Evolutionary conservation across 2,113 vertebrate species (phyloP).

Genomic region (Bungarus multicinctus): DNA sequence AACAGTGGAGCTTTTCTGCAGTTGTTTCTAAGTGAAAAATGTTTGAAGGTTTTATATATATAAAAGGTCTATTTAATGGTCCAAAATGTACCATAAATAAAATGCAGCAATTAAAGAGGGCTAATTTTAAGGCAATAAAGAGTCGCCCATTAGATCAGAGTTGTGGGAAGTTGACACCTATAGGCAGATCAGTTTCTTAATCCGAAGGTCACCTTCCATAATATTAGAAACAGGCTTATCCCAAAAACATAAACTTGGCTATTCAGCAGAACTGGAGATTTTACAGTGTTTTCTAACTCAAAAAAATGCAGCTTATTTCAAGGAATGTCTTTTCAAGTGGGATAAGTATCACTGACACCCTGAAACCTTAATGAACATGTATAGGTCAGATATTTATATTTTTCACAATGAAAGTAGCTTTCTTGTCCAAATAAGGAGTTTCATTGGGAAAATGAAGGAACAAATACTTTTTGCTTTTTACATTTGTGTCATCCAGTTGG

Average conservation of each 20-base stretch:
- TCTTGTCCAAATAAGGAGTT: background rate
- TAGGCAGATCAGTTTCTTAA: constrained; percentile 16
- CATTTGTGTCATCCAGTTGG: constrained; percentile 24
- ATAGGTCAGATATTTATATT: background rate
- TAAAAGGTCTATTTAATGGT: background rate
- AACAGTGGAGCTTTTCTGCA: background rate
- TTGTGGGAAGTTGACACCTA: background rate
- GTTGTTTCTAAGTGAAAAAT: background rate
- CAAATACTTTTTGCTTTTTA: background rate
- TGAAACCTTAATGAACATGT: background rate
- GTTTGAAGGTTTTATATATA: background rate
- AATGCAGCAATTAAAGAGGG: background rate
- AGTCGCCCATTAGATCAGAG: background rate
- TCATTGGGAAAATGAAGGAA: background rate
- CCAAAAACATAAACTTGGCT: background rate
- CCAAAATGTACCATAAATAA: background rate
- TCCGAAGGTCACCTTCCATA: constrained; percentile 16
- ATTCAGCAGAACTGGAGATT: constrained; percentile 4
- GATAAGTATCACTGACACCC: background rate
- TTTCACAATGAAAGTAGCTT: background rate
- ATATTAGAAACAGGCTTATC: constrained; percentile 9
- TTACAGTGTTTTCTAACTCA: background rate
- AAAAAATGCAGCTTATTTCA: background rate
- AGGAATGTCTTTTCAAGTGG: background rate
- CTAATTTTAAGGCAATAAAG: constrained; percentile 11